These are phyloP conservation scores for Montipora sp. DNA, from an alignment of 64 coral and sea anemone species.

Conservation along the genomic window DNA sequence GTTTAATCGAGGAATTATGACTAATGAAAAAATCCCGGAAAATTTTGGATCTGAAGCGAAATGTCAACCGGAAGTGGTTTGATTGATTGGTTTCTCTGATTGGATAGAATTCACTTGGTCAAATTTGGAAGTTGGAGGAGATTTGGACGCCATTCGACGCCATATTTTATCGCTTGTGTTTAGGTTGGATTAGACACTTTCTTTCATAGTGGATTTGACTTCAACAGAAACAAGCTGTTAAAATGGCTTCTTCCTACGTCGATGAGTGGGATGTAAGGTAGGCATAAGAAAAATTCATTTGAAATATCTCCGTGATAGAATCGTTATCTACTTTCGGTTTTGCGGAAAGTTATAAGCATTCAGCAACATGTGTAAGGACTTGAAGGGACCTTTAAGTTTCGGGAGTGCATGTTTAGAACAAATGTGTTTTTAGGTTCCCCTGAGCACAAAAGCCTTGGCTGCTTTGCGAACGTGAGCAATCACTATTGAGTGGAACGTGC, in stretches of 20 bases:
- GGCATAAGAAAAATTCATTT: neutral
- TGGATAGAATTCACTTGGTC: neutral
- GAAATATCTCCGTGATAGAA: too few species aligned
- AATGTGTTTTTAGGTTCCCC: neutral
- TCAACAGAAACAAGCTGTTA: neutral
- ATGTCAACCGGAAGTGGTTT: constrained; percentile 5
- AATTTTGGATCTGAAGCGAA: too few species aligned
- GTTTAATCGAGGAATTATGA: too few species aligned
- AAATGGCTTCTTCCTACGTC: constrained; percentile 17
- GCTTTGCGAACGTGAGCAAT: too few species aligned
- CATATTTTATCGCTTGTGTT: constrained; percentile 17
- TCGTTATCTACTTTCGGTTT: neutral
- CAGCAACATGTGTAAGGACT: neutral
- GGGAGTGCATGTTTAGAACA: neutral
- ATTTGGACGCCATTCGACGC: neutral
- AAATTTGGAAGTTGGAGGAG: neutral
- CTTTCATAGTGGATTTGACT: too few species aligned
- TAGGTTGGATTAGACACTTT: too few species aligned
- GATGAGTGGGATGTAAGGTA: constrained; percentile 43
- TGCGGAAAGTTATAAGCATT: neutral
- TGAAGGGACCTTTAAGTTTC: neutral
- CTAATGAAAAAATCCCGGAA: too few species aligned
- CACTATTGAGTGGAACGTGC: too few species aligned
- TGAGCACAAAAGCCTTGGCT: too few species aligned
- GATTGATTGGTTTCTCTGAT: neutral